Evolutionary conservation across 2,113 vertebrate genomes (phyloP), one percentile per base, ranked within the genome.

Genomic region (Aplodontia rufa): DNA sequence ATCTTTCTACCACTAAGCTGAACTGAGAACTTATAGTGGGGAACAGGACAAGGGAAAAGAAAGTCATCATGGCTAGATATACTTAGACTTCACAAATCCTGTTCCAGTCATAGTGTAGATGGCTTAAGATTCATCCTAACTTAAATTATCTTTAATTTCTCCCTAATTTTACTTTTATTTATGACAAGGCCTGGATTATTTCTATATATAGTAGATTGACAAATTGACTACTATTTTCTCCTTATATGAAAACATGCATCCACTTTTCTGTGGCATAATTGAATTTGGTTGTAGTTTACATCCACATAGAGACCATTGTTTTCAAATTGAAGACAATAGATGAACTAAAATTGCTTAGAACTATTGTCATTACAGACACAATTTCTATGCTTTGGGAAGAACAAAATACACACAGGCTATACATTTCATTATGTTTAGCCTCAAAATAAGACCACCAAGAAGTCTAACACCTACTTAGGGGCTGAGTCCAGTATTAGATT

Each of bases 201-300:
- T 81, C 45, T 40, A 81, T 8, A 92, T 58, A 58, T 26, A 32
- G 14, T 37, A 53, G 22, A 13, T 69, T 82, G 81, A 30, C 40
- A 74, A 60, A 37, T 37, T 80, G 30, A 47, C 17, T 58, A n/a
- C 35, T 88, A 17, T n/a, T 81, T 75, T 91, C 22, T 80, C 4
- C 80, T 14, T 74, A 49, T 71, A n/a, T 62, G 22, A 42, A 72
- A 87, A 62, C 58, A 22, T 32, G 26, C 28, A 37, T 22, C 37
- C 13, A 35, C 22, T 87, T 83, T 87, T 90, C 22, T 94, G 24
- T 40, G 16, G 37, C 28, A 80, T 79, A 80, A 74, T 82, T 92
- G 28, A 83, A 26, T 88, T 96, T 64, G 20, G 17, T 60, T 72
- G 22, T 64, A 80, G 42, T 90, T 96, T 83, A 84, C 87, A 93